These are phyloP conservation scores for Spisula subtruncata DNA, from an alignment of 2,888 invertebrate genomes.

Conservation along the genomic window DNA sequence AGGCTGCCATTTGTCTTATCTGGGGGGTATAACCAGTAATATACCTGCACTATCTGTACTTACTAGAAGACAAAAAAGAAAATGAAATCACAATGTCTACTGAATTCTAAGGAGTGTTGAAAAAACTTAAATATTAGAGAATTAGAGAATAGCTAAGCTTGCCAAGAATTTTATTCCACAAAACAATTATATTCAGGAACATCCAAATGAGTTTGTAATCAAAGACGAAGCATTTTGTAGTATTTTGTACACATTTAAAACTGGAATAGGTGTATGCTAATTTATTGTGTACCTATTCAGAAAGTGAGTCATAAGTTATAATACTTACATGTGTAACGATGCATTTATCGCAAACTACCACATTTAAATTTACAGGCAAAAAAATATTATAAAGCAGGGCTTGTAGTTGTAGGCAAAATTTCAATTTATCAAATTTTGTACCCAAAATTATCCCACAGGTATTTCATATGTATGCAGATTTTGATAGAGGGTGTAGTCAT, in stretches of 20 bases:
- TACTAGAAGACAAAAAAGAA: background rate
- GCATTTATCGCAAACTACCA: conserved; percentile 15
- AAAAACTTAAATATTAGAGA: conserved; percentile 15
- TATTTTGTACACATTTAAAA: background rate
- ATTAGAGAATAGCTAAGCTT: background rate
- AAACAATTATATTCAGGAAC: background rate
- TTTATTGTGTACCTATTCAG: background rate
- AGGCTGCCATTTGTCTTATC: background rate
- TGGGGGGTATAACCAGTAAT: background rate
- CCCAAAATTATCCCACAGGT: background rate
- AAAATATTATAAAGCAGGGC: background rate
- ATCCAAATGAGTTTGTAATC: background rate
- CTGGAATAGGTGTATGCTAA: background rate
- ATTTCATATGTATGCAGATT: background rate
- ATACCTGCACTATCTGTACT: background rate
- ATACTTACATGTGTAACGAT: background rate
- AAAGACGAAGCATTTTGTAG: background rate
- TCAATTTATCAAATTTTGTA: background rate
- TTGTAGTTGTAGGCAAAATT: background rate
- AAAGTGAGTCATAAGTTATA: conserved; percentile 16
- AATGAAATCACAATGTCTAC: too few relatives aligned
- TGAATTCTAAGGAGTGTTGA: background rate
- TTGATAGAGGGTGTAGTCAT: background rate
- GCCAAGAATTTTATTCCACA: conserved; percentile 20
- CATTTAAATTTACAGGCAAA: background rate